Evolutionary conservation across 2,888 invertebrate species (phyloP).

Genomic region (Andrena chrysosceles): DNA sequence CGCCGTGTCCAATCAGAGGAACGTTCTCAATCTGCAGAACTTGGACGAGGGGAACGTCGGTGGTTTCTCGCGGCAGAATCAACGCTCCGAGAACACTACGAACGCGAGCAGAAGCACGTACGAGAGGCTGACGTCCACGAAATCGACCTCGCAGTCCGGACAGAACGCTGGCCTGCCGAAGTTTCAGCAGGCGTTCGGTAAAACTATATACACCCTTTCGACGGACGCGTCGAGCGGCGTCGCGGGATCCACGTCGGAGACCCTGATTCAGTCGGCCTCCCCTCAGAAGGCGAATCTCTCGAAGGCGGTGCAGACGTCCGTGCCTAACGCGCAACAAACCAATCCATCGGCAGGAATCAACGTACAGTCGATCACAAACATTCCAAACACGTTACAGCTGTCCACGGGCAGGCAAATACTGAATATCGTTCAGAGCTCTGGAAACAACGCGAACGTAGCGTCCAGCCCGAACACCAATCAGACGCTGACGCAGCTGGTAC

Average conservation of each 20-base stretch:
- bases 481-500: conserved; percentile 81
- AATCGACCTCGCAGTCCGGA: conserved; percentile 67
- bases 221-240: conserved; percentile 62
- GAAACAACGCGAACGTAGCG: conserved; percentile 68
- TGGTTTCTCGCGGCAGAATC: conserved; percentile 77
- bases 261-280: conserved; percentile 70
- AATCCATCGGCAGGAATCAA: conserved; percentile 72
- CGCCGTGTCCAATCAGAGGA: conserved; percentile 74
- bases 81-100: conserved; percentile 60
- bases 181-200: conserved; percentile 92
- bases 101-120: conserved; percentile 73
- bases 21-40: conserved; percentile 78
- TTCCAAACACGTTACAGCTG: conserved; percentile 78
- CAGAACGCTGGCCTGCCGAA: conserved; percentile 87
- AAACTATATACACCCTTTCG: conserved; percentile 86
- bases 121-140: conserved; percentile 74
- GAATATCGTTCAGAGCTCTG: conserved; percentile 81
- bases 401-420: conserved; percentile 79
- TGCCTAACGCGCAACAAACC: conserved; percentile 74
- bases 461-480: conserved; percentile 75
- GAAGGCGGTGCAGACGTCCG: conserved; percentile 84
- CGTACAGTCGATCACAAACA: conserved; percentile 79
- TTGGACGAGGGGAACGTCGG: conserved; percentile 76
- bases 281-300: conserved; percentile 80
- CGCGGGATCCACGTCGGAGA: conserved; percentile 56